Percentiles rank a stretch among this genome's conserved stretches.
These are phyloP conservation scores for Phaethon lepturus DNA, from an alignment of 2,113 vertebrate species.

Conservation along the genomic window DNA sequence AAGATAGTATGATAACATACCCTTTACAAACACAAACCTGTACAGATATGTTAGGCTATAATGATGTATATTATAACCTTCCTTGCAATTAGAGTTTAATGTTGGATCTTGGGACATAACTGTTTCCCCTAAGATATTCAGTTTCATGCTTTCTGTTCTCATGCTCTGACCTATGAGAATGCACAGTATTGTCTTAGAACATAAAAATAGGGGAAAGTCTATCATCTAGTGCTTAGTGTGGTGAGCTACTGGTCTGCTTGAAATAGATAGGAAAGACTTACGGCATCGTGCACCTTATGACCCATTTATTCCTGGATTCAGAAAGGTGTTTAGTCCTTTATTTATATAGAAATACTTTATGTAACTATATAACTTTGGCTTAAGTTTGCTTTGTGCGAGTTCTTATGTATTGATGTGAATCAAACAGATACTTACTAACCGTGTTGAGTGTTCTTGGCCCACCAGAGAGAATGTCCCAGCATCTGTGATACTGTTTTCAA, in stretches of 20 bases:
- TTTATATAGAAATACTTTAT: background rate
- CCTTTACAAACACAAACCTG: background rate
- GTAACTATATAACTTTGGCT: background rate
- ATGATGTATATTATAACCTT: background rate
- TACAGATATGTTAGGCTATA: background rate
- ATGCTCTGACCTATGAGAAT: background rate
- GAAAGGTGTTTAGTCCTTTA: background rate
- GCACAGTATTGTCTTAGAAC: background rate
- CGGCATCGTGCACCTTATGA: background rate
- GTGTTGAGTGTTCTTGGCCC: background rate
- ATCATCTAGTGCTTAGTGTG: background rate
- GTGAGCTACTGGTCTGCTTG: background rate
- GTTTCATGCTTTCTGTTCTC: background rate
- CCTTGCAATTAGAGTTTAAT: background rate
- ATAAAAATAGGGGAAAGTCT: background rate
- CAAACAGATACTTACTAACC: background rate
- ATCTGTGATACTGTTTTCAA: background rate
- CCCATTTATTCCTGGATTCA: background rate
- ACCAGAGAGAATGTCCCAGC: background rate
- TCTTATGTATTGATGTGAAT: background rate
- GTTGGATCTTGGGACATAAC: fast-evolving
- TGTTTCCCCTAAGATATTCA: background rate
- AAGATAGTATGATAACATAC: background rate
- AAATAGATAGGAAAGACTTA: background rate
- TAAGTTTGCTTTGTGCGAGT: background rate